Percentiles rank a stretch among this genome's conserved stretches.
Evolutionary conservation across 2,113 vertebrate genomes (phyloP).

Genomic region (Oryzias javanicus): DNA sequence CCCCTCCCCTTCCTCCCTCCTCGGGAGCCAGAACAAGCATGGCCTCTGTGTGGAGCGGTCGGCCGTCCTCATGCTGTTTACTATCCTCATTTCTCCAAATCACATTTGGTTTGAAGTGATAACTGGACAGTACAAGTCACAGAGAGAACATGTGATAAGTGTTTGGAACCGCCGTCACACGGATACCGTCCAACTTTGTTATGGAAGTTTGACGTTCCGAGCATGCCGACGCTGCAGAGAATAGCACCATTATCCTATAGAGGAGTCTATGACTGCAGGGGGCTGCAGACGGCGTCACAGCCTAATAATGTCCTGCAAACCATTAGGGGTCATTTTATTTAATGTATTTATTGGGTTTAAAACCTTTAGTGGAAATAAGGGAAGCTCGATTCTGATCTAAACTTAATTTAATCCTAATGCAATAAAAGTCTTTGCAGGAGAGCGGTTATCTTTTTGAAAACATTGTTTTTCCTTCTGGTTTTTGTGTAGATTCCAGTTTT

Average conservation of each 20-base stretch:
- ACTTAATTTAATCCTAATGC: no score
- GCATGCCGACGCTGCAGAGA: conserved; percentile 54
- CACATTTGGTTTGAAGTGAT: conserved; percentile 24
- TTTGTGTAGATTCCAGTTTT: background rate
- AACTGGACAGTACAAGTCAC: conserved; percentile 15
- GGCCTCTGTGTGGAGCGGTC: conserved; percentile 33
- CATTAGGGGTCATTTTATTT: background rate
- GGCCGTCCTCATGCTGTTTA: background rate
- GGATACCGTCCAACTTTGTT: conserved; percentile 50
- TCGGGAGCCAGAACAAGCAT: conserved; percentile 32
- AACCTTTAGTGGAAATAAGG: no score
- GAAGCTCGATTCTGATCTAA: no score
- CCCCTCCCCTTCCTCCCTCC: conserved; percentile 3
- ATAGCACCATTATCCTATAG: conserved; percentile 58
- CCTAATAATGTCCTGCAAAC: conserved; percentile 35
- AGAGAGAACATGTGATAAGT: conserved; percentile 44
- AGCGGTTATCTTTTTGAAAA: no score
- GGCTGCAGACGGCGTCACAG: conserved; percentile 37
- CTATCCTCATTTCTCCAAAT: conserved; percentile 11
- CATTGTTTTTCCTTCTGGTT: no score
- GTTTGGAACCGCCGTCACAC: conserved; percentile 33
- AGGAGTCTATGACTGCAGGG: conserved; percentile 16
- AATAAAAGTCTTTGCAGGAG: no score
- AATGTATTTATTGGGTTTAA: no score
- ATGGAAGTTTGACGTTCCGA: conserved; percentile 59